These are phyloP conservation scores for Drosophila mayri DNA, from an alignment of 1,140 invertebrate genomes.

Conservation along the genomic window DNA sequence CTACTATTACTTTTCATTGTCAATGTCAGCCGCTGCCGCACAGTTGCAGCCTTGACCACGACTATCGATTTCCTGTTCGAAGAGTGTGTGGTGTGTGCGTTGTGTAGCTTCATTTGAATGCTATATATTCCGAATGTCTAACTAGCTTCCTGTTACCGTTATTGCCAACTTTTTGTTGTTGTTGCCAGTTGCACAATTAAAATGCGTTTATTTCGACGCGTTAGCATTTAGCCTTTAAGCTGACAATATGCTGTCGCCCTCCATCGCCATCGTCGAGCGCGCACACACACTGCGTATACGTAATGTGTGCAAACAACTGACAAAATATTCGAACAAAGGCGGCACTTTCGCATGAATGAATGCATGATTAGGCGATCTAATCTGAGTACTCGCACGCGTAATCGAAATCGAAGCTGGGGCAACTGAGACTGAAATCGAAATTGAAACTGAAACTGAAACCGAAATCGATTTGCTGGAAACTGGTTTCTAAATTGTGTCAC, in stretches of 20 bases:
- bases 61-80: conserved; percentile 83
- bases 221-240: conserved; percentile 67
- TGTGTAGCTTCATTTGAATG: conserved; percentile 28
- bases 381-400: conserved; percentile 42
- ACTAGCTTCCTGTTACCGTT: conserved; percentile 65
- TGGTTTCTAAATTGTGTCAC: conserved; percentile 79
- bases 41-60: conserved; percentile 77
- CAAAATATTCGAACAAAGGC: conserved; percentile 24
- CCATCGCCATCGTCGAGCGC: conserved; percentile 1
- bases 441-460: conserved; percentile 35
- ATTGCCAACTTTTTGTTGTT: conserved; percentile 44
- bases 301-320: conserved; percentile 34
- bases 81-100: conserved; percentile 7
- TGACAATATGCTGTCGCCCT: conserved; percentile 35
- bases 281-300: conserved; percentile 56
- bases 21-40: conserved; percentile 56
- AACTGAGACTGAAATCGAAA: conserved; percentile 47
- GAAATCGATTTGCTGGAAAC: conserved; percentile 55
- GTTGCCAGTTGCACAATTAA: conserved; percentile 39
- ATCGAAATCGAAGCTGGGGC: conserved; percentile 20
- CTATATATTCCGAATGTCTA: conserved; percentile 47
- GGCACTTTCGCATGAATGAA: conserved; percentile 62
- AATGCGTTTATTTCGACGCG: conserved; percentile 43
- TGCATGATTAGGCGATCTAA: conserved; percentile 63
- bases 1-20: conserved; percentile 59